Conservation (phyloP, 2,113 vertebrate species). For the Odocoileus virginianus region DNA sequence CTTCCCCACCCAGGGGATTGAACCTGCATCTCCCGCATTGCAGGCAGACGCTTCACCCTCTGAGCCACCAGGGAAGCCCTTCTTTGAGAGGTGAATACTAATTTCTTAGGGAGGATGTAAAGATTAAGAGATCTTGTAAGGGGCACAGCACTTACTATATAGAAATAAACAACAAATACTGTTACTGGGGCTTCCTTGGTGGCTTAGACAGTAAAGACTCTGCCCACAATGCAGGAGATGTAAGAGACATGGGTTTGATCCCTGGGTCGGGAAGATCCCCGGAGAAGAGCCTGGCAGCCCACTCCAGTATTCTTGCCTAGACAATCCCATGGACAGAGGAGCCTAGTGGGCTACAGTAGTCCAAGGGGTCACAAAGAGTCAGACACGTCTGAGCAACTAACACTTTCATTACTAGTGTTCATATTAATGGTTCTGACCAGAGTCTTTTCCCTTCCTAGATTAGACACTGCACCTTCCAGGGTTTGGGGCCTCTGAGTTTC, state of each 20-base stretch:
- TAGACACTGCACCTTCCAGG: neutral
- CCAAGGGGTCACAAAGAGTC: neutral
- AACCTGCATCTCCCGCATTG: neutral
- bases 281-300: neutral
- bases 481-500: neutral
- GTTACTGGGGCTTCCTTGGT: neutral
- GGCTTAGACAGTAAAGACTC: neutral
- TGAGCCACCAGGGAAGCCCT: neutral
- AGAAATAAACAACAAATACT: neutral
- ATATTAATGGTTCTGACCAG: neutral
- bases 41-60: neutral
- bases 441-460: neutral
- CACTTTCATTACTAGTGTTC: neutral
- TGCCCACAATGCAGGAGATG: neutral
- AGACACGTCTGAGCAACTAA: neutral
- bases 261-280: neutral
- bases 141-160: neutral
- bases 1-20: neutral
- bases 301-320: neutral
- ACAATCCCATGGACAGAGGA: neutral
- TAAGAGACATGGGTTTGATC: neutral
- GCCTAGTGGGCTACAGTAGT: neutral
- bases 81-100: slow-evolving; percentile 1
- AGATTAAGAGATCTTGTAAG: neutral
- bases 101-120: slow-evolving; percentile 18